Evolutionary conservation across 2,888 invertebrate species (phyloP).

Genomic region (Tridacna crocea): DNA sequence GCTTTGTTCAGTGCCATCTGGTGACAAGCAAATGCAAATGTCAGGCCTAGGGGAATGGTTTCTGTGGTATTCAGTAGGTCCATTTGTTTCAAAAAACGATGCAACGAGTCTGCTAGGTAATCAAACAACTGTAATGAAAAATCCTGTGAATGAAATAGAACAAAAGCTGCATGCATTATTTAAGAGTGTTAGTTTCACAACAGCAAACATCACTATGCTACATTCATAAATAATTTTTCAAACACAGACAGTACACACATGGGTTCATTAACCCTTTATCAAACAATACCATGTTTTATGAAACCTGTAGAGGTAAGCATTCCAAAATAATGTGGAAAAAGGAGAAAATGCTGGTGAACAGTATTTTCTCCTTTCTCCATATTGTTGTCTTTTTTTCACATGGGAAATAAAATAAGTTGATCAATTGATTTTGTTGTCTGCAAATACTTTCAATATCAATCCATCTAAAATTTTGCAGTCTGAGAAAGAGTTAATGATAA

Average conservation of each 20-base stretch:
- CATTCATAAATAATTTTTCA: background rate
- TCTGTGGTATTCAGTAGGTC: constrained; percentile 84
- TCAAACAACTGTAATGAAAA: constrained; percentile 90
- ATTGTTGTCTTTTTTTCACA: too few species aligned
- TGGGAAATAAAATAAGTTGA: too few species aligned
- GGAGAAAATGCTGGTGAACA: too few species aligned
- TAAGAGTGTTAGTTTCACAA: too few species aligned
- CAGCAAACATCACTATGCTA: too few species aligned
- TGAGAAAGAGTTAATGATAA: background rate
- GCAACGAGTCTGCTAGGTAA: constrained; percentile 96
- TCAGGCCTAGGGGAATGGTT: constrained; percentile 93
- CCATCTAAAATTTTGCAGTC: background rate
- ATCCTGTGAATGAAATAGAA: constrained; percentile 16
- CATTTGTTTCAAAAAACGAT: constrained; percentile 94
- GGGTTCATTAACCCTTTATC: too few species aligned
- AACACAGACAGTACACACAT: background rate
- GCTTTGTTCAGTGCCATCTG: constrained; percentile 95
- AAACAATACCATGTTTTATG: too few species aligned
- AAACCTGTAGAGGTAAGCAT: too few species aligned
- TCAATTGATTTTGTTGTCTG: background rate
- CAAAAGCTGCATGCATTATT: constrained; percentile 12
- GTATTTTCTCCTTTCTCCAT: too few species aligned
- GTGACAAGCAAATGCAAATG: constrained; percentile 95
- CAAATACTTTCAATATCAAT: background rate
- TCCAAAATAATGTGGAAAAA: too few species aligned